Conservation (phyloP, 2,888 invertebrate genomes). For the Thymelicus lineola region DNA sequence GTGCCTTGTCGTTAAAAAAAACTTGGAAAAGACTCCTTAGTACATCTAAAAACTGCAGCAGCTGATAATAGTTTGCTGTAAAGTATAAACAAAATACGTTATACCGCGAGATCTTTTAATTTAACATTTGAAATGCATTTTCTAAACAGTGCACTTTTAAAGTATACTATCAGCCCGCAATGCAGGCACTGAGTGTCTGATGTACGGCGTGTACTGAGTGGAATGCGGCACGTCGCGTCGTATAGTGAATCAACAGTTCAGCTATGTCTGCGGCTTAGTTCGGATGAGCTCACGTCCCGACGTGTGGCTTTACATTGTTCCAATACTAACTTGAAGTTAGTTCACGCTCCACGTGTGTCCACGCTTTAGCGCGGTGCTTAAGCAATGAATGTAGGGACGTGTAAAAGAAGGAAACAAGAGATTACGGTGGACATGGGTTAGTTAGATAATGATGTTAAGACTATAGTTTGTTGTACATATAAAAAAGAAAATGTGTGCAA, state of each 20-base stretch:
- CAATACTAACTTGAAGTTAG: slow-evolving; percentile 7
- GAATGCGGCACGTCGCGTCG: slow-evolving; percentile 12
- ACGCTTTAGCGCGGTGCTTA: not conserved
- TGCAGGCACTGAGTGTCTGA: slow-evolving; percentile 1
- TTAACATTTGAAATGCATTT: not conserved
- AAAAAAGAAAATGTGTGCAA: no score
- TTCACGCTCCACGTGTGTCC: slow-evolving; percentile 29
- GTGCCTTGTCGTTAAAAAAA: no score
- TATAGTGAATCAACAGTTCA: slow-evolving; percentile 11
- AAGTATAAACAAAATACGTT: no score
- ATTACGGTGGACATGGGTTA: no score
- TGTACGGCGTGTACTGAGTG: not conserved
- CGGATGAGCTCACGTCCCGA: not conserved
- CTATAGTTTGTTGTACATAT: no score
- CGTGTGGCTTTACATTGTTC: slow-evolving; percentile 7
- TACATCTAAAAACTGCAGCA: no score
- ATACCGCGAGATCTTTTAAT: not conserved
- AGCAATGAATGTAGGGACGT: no score
- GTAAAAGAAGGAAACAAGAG: no score
- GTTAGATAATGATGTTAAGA: no score
- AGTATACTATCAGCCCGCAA: not conserved
- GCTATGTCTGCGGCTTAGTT: slow-evolving; percentile 9
- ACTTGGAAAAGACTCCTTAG: no score
- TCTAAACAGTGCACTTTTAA: not conserved
- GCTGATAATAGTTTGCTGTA: no score